Conservation (phyloP, 2,113 vertebrate species). For the Sula dactylatra region DNA sequence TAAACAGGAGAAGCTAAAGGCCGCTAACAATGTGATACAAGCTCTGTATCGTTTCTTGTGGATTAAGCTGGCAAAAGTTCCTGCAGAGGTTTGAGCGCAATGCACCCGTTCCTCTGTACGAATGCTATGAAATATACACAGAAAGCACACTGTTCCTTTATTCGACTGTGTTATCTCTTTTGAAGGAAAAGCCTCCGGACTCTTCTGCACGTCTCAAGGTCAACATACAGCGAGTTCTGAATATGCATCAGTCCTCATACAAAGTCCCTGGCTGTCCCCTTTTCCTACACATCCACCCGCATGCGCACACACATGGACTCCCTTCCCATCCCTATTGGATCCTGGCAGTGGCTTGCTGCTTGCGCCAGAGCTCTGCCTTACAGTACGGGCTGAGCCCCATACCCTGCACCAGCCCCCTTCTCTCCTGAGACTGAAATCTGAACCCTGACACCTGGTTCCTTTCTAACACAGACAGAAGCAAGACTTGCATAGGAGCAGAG, state of each 20-base stretch:
- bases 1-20: not conserved
- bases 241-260: not conserved
- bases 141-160: not conserved
- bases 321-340: not conserved
- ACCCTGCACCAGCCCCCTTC: not conserved
- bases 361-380: not conserved
- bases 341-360: not conserved
- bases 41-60: not conserved
- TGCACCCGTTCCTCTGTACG: not conserved
- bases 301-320: rapidly evolving
- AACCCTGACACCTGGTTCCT: not conserved
- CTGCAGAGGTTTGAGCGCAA: not conserved
- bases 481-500: not conserved
- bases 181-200: not conserved
- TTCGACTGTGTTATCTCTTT: not conserved
- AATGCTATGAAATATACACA: not conserved
- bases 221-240: not conserved
- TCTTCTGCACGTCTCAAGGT: not conserved
- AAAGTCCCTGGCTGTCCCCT: not conserved
- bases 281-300: not conserved
- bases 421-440: not conserved
- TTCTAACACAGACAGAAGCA: not conserved
- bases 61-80: not conserved
- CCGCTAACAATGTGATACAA: not conserved
- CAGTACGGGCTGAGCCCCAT: not conserved